Evolutionary conservation across 2,113 vertebrate species (phyloP).

Genomic region (Crotalus helleri): DNA sequence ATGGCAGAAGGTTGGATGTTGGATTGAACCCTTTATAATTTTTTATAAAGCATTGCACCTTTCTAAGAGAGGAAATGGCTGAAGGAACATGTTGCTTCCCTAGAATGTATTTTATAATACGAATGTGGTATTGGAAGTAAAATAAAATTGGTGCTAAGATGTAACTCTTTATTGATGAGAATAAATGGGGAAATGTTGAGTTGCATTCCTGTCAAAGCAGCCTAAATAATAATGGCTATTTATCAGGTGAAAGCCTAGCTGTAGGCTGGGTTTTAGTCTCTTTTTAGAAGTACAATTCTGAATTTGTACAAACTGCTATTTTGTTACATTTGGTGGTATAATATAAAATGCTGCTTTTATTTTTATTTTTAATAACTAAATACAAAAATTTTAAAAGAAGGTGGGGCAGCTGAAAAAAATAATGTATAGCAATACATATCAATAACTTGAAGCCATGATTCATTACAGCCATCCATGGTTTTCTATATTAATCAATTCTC

Average conservation of each 20-base stretch:
- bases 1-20: background rate
- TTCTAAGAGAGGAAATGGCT: constrained; percentile 22
- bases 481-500: background rate
- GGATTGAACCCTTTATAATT: background rate
- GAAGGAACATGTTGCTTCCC: background rate
- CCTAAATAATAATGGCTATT: constrained; percentile 52
- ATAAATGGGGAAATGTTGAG: constrained; percentile 39
- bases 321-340: constrained; percentile 41
- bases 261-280: constrained; percentile 47
- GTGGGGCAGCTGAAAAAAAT: background rate
- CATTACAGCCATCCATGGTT: background rate
- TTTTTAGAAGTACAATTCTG: constrained; percentile 3
- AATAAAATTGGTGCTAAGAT: constrained; percentile 25
- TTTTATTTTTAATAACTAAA: background rate
- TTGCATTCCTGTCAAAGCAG: constrained; percentile 35
- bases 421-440: background rate
- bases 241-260: constrained; percentile 32
- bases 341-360: background rate
- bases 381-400: background rate
- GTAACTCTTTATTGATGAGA: constrained; percentile 34
- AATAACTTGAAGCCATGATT: background rate
- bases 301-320: constrained; percentile 36
- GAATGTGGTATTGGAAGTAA: constrained; percentile 14
- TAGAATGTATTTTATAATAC: constrained; percentile 11
- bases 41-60: constrained; percentile 40